phyloP scores from a whole-genome alignment of 1,140 invertebrate species.

The Tribolium castaneum region DNA sequence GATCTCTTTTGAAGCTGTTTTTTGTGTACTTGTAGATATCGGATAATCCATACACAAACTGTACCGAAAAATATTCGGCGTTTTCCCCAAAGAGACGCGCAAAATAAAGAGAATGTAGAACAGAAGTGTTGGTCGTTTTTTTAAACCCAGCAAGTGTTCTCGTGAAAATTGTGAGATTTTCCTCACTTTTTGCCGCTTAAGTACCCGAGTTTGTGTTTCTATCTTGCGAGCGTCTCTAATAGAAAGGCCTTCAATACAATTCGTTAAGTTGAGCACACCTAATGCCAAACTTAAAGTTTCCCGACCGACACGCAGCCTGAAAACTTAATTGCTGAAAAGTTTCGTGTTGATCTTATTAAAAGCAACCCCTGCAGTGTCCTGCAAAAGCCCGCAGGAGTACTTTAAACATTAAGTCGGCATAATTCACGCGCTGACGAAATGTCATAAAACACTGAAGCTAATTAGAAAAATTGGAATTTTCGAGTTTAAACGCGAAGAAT shows the following conservation, averaged over 20 bases:
- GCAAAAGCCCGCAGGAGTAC: background rate
- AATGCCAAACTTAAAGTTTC: slow-evolving; percentile 36
- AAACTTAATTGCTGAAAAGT: slow-evolving; percentile 40
- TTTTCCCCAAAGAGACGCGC: background rate
- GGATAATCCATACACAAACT: slow-evolving; percentile 14
- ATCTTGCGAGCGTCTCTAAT: slow-evolving; percentile 15
- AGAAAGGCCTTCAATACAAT: slow-evolving; percentile 35
- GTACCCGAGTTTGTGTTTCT: slow-evolving; percentile 5
- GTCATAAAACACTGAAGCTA: slow-evolving; percentile 7
- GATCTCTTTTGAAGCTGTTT: slow-evolving; percentile 13
- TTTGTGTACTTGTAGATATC: slow-evolving; percentile 9
- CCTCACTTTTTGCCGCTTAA: slow-evolving; percentile 6
- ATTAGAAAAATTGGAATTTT: slow-evolving; percentile 19
- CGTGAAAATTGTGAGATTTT: background rate
- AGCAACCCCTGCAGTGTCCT: slow-evolving; percentile 14
- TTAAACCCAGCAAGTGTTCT: background rate
- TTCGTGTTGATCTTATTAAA: slow-evolving; percentile 32
- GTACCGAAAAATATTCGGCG: background rate
- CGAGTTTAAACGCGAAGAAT: slow-evolving; percentile 7
- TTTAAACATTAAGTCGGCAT: background rate
- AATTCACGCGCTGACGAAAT: background rate
- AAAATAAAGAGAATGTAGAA: slow-evolving; percentile 8
- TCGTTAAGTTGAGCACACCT: slow-evolving; percentile 36
- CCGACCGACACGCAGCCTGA: slow-evolving; percentile 13
- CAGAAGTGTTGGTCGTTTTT: background rate